Percentiles rank a stretch among this genome's conserved stretches.
phyloP scores from a whole-genome alignment of 2,888 invertebrate genomes.

The Caenorhabditis macrosperma region DNA sequence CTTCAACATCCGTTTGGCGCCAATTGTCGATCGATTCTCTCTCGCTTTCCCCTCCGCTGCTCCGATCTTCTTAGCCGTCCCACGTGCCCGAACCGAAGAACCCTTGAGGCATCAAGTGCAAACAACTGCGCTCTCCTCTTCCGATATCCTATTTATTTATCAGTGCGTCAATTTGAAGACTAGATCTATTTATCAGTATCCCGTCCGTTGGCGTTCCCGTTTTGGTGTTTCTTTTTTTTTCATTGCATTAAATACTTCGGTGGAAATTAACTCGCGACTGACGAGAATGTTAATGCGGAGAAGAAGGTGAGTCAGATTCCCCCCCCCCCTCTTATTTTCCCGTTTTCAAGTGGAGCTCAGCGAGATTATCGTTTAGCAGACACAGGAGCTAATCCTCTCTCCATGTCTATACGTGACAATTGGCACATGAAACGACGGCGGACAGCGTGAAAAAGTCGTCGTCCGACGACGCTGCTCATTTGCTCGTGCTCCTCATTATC shows the following conservation, averaged over 20 bases:
- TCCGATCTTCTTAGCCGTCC: not conserved
- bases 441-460: slow-evolving; percentile 2
- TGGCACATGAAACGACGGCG: not conserved
- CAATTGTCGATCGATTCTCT: slow-evolving; percentile 15
- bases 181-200: slow-evolving; percentile 4
- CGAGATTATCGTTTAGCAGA: too few species aligned
- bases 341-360: too few species aligned
- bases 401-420: slow-evolving; percentile 11
- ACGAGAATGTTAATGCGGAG: too few species aligned
- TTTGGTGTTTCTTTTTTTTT: not conserved
- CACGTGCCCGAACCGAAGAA: slow-evolving; percentile 35
- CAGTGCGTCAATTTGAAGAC: slow-evolving; percentile 16
- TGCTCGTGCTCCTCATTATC: slow-evolving; percentile 49
- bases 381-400: slow-evolving; percentile 10
- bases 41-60: not conserved
- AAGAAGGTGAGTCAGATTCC: too few species aligned
- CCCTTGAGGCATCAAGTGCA: slow-evolving; percentile 54
- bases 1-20: not conserved
- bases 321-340: too few species aligned
- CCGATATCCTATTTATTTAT: slow-evolving; percentile 43
- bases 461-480: slow-evolving; percentile 31
- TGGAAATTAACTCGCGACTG: too few species aligned
- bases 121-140: slow-evolving; percentile 23
- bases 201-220: not conserved
- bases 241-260: too few species aligned